These are phyloP conservation scores for Blera fallax DNA, from an alignment of 2,888 invertebrate species.

Conservation along the genomic window DNA sequence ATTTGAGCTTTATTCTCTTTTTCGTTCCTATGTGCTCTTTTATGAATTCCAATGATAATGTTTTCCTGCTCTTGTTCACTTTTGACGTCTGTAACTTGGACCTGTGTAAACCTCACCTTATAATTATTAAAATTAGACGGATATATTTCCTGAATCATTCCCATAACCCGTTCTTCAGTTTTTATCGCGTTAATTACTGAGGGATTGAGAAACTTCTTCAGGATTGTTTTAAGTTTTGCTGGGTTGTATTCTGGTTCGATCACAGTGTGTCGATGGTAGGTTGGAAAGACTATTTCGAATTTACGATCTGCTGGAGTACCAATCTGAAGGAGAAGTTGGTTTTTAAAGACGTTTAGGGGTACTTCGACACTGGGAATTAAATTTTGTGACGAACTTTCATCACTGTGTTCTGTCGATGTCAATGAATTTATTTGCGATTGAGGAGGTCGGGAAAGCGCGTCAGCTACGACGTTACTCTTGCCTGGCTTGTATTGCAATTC, in stretches of 20 bases:
- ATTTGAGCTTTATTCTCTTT: too few relatives aligned
- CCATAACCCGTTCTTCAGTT: slow-evolving; percentile 9
- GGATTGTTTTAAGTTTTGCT: slow-evolving; percentile 16
- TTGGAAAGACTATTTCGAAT: neutral
- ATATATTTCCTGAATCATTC: too few relatives aligned
- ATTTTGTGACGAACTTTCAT: slow-evolving; percentile 10
- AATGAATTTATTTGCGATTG: slow-evolving; percentile 13
- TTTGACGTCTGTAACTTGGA: too few relatives aligned
- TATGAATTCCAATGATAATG: too few relatives aligned
- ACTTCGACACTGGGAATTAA: slow-evolving; percentile 12
- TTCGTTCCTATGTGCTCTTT: too few relatives aligned
- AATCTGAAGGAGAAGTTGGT: slow-evolving; percentile 21
- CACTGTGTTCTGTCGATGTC: slow-evolving; percentile 16
- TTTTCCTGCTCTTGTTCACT: too few relatives aligned
- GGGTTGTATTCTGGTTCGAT: slow-evolving; percentile 1
- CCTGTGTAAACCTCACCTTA: too few relatives aligned
- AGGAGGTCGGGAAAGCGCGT: slow-evolving; percentile 16
- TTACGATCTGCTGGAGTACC: slow-evolving; percentile 30
- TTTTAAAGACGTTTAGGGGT: slow-evolving; percentile 33
- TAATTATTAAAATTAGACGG: too few relatives aligned
- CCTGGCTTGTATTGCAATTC: neutral
- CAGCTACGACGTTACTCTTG: neutral
- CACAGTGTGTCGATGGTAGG: slow-evolving; percentile 2
- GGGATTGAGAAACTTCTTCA: slow-evolving; percentile 44
- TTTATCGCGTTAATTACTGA: slow-evolving; percentile 37